These are phyloP conservation scores for Ispidina picta DNA, from an alignment of 2,797 vertebrate genomes.

Conservation along the genomic window DNA sequence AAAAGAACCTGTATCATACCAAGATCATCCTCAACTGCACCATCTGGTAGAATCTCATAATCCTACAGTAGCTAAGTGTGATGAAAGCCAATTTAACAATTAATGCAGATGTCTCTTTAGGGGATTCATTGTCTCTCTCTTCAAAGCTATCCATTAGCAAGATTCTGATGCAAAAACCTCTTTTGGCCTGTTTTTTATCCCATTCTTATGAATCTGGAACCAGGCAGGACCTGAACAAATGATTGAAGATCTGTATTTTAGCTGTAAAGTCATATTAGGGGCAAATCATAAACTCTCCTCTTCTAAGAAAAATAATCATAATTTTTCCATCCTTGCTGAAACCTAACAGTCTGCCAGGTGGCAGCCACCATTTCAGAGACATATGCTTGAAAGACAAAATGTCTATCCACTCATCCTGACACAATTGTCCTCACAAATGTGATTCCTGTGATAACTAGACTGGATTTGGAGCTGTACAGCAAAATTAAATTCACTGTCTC, in stretches of 20 bases:
- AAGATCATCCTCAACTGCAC: constrained; percentile 6
- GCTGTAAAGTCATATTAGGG: background rate
- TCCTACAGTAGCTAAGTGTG: background rate
- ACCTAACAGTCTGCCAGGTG: constrained; percentile 36
- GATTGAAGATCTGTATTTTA: background rate
- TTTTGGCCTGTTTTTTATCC: background rate
- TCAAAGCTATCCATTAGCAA: background rate
- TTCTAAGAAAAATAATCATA: background rate
- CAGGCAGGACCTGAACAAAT: background rate
- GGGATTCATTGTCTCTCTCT: background rate
- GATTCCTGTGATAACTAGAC: background rate
- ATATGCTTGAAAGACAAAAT: constrained; percentile 30
- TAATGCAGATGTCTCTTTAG: background rate
- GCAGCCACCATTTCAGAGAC: constrained; percentile 16
- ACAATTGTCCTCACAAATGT: constrained; percentile 21
- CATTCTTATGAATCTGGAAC: background rate
- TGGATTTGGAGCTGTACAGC: background rate
- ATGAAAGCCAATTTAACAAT: background rate
- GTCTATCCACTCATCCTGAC: background rate
- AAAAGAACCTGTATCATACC: background rate
- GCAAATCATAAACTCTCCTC: background rate
- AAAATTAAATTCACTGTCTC: constrained; percentile 26
- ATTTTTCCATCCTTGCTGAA: constrained; percentile 7
- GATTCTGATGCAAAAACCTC: background rate
- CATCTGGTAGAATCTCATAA: constrained; percentile 31